A percentile compares a stretch with the other conserved stretches of the same genome.
phyloP scores from a whole-genome alignment of 1,140 invertebrate species.

The Lucilia cuprina region DNA sequence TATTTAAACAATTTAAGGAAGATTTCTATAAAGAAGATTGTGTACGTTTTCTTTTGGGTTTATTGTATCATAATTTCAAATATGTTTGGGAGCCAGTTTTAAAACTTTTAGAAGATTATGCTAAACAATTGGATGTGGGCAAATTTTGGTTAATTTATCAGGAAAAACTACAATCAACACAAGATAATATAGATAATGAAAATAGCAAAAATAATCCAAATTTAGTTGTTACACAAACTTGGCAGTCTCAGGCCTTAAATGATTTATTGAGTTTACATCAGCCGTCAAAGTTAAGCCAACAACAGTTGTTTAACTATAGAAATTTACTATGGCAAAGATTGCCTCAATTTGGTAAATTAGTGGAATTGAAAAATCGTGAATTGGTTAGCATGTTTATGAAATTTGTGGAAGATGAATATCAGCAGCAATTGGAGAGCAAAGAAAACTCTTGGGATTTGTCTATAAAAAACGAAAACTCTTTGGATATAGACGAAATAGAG shows the following conservation, averaged over 20 bases:
- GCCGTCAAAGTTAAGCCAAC: constrained; percentile 39
- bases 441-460: constrained; percentile 52
- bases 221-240: neutral
- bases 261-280: constrained; percentile 38
- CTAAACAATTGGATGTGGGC: constrained; percentile 69
- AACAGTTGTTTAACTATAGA: constrained; percentile 71
- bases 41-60: constrained; percentile 80
- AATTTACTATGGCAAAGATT: constrained; percentile 83
- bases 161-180: constrained; percentile 67
- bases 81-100: constrained; percentile 85
- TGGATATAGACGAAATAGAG: constrained; percentile 50
- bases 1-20: constrained; percentile 66
- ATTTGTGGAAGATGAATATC: constrained; percentile 76
- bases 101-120: constrained; percentile 77
- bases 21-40: constrained; percentile 69
- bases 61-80: constrained; percentile 86
- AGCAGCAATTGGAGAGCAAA: constrained; percentile 59
- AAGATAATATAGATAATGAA: constrained; percentile 50
- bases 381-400: constrained; percentile 78
- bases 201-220: neutral
- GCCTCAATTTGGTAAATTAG: constrained; percentile 73
- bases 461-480: constrained; percentile 37
- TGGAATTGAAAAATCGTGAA: constrained; percentile 80
- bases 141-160: constrained; percentile 83
- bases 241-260: constrained; percentile 37